Conservation (phyloP, 2,888 invertebrate species). For the Melipona bicolor region DNA sequence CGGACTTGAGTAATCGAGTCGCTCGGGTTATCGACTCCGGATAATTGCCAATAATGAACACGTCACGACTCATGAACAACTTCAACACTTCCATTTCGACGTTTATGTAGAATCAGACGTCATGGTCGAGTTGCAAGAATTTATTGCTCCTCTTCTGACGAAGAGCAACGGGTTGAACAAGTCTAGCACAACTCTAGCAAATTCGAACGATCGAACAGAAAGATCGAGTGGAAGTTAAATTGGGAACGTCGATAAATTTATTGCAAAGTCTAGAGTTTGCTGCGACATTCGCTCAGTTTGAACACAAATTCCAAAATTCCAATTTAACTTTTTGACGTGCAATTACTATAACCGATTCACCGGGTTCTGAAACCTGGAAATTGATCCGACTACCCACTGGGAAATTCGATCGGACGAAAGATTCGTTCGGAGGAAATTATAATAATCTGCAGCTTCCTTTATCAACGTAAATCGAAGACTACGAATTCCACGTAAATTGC, state of each 20-base stretch:
- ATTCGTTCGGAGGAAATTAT: background rate
- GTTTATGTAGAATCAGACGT: background rate
- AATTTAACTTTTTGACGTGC: background rate
- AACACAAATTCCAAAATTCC: too few species aligned
- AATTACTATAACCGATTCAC: background rate
- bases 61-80: too few species aligned
- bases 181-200: background rate
- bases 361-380: background rate
- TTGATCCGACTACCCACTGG: background rate
- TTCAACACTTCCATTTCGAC: background rate
- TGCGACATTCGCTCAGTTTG: too few species aligned
- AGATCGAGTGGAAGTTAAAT: background rate
- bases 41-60: background rate
- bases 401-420: background rate
- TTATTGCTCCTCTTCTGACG: background rate
- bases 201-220: background rate
- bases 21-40: background rate
- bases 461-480: background rate
- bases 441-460: background rate
- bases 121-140: background rate
- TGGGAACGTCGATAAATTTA: background rate
- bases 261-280: background rate
- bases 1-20: background rate
- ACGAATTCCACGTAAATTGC: background rate
- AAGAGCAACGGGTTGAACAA: background rate